These are phyloP conservation scores for Mormyrops attenuatus DNA, from an alignment of 2,797 vertebrate species.

Conservation along the genomic window DNA sequence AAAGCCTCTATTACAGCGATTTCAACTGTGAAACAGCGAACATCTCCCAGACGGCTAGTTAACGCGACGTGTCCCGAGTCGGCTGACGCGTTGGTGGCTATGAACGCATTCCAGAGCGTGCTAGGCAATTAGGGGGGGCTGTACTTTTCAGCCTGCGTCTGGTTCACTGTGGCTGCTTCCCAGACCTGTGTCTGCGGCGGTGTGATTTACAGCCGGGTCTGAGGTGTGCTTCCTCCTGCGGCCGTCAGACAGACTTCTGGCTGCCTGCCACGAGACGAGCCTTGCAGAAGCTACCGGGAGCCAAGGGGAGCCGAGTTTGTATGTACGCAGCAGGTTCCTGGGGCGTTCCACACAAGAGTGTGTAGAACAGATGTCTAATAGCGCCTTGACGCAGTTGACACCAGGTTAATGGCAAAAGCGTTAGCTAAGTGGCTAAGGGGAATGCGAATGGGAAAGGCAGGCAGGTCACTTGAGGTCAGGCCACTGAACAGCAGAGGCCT, in stretches of 20 bases:
- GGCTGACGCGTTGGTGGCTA: background rate
- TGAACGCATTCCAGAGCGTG: background rate
- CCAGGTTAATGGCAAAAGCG: background rate
- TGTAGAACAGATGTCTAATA: background rate
- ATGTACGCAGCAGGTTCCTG: background rate
- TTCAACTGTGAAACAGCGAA: constrained; percentile 23
- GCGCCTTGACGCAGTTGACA: background rate
- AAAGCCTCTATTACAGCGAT: constrained; percentile 9
- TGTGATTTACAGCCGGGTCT: background rate
- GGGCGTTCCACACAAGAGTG: background rate
- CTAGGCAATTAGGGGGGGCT: background rate
- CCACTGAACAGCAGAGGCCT: background rate
- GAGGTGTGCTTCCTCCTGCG: background rate
- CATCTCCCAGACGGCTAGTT: background rate
- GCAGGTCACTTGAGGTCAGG: background rate
- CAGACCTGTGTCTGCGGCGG: background rate
- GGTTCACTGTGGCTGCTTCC: background rate
- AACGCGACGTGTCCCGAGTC: background rate
- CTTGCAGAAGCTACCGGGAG: background rate
- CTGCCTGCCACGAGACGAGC: background rate
- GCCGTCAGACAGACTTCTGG: background rate
- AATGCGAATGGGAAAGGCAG: background rate
- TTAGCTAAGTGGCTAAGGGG: background rate
- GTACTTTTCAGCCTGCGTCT: background rate
- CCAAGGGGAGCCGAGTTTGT: background rate